Percentiles rank a stretch among this genome's conserved stretches.
These are phyloP conservation scores for Goniozus legneri DNA, from an alignment of 1,140 invertebrate species.

Conservation along the genomic window DNA sequence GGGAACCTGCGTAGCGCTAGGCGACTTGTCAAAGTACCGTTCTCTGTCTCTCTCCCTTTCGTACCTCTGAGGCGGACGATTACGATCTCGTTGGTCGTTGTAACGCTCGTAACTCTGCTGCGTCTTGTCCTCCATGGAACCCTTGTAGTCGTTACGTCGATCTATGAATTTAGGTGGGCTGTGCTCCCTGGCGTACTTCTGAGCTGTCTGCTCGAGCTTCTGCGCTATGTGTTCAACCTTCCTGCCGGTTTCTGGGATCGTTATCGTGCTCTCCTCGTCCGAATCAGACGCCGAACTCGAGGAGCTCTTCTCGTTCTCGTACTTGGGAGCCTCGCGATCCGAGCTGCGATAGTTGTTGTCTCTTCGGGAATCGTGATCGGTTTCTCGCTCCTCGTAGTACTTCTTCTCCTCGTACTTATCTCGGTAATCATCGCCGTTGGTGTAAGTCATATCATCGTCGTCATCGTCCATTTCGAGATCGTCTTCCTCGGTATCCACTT, in stretches of 20 bases:
- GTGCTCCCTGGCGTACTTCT: constrained; percentile 50
- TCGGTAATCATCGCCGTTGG: constrained; percentile 4
- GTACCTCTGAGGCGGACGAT: constrained; percentile 13
- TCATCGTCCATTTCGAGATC: constrained; percentile 36
- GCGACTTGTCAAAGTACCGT: constrained; percentile 36
- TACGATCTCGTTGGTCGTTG: constrained; percentile 14
- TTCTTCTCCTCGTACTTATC: constrained; percentile 37
- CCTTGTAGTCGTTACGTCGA: constrained; percentile 36
- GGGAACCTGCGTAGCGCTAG: constrained; percentile 13
- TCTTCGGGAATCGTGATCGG: constrained; percentile 12
- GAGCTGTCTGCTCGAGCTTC: constrained; percentile 51
- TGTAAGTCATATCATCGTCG: constrained; percentile 11
- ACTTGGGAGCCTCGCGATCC: constrained; percentile 28
- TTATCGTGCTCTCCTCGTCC: constrained; percentile 49
- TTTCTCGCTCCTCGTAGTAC: constrained; percentile 35
- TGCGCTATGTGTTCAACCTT: constrained; percentile 53
- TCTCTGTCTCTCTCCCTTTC: constrained; percentile 30
- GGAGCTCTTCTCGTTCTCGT: constrained; percentile 43
- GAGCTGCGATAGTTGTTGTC: constrained; percentile 14
- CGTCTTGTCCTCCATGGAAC: constrained; percentile 25
- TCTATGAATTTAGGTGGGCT: constrained; percentile 49
- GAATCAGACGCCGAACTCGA: constrained; percentile 40
- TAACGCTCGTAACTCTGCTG: constrained; percentile 30
- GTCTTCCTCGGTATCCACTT: constrained; percentile 45
- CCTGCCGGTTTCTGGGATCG: constrained; percentile 45